Base-by-base conservation (phyloP, 2,113 vertebrate genomes). In the Oxyura jamaicensis region DNA sequence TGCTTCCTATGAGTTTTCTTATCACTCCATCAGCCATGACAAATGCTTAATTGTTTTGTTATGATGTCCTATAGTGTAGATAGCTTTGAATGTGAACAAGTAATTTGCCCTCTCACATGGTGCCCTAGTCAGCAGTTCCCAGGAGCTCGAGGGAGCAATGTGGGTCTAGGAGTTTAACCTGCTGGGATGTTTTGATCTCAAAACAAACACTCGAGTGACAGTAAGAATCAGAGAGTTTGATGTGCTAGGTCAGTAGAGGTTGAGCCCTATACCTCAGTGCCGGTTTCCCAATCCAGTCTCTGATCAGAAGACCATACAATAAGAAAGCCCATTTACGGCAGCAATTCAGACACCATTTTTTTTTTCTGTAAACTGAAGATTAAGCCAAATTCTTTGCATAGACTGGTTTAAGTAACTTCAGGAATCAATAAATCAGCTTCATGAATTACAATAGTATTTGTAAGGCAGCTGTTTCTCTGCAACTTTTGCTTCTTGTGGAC, bases 31-130 rank as follows among this genome's bases (percentile, higher is more conserved):
- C 41, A 66, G 6, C 44, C 0, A 0, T 60, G 33, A 74, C 12
- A 31, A 69, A 52, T 68, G 58, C 18, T 75, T 55, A 26, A 21
- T 55, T 0, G 0, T 77, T 83, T 46, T 0, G 0, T 39, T 89
- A 56, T 2, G 1, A 6, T n/a, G 4, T 28, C 1, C 10, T 19
- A 13, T 69, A 13, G 22, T 58, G 19, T 65, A 50, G 67, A 6
- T 90, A 28, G 13, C 52, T 88, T 85, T 50, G 56, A 58, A 58
- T 23, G 5, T 35, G 25, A 46, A 15, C 48, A 72, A 58, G 8
- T 16, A 48, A 5, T 55, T 79, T 85, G 13, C 8, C 13, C 6
- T 74, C 5, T 83, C 10, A 17, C 0, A 0, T 78, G 26, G 20
- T 92, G n/a, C 26, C 26, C 12, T 35, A 36, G 10, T 63, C 58